A percentile compares a stretch with the other conserved stretches of the same genome.
phyloP scores from a whole-genome alignment of 2,113 vertebrate genomes.

The Calidris pugnax region DNA sequence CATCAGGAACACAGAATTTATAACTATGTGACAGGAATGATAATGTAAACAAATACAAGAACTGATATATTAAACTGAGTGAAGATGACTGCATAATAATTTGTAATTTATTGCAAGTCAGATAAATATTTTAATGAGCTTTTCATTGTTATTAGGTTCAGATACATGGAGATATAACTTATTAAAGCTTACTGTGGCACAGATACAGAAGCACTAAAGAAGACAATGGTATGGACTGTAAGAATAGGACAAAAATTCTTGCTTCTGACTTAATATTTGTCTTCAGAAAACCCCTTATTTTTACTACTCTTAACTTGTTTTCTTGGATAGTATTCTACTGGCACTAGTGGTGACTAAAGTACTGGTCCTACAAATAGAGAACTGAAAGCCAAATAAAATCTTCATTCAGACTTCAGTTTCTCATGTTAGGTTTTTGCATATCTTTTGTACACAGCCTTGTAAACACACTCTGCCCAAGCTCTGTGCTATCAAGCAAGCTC shows the following conservation, averaged over 20 bases:
- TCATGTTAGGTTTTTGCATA: not conserved
- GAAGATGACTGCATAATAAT: not conserved
- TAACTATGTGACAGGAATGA: not conserved
- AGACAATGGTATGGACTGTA: not conserved
- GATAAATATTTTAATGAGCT: not conserved
- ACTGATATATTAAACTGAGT: not conserved
- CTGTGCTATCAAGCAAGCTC: not conserved
- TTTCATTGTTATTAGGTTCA: not conserved
- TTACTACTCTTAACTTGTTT: not conserved
- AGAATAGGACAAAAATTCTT: not conserved
- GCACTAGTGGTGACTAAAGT: not conserved
- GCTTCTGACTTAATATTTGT: not conserved
- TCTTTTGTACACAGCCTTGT: not conserved
- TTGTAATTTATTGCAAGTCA: not conserved
- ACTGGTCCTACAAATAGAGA: not conserved
- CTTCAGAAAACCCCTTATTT: not conserved
- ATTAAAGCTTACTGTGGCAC: not conserved
- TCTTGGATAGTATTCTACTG: not conserved
- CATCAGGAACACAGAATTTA: not conserved
- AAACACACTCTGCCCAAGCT: not conserved
- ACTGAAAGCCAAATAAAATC: not conserved
- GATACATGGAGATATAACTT: not conserved
- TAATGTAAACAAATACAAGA: not conserved
- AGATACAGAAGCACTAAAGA: not conserved
- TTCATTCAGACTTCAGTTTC: not conserved